phyloP scores from a whole-genome alignment of 1,140 invertebrate species.

The Ctenoplectra terminalis region DNA sequence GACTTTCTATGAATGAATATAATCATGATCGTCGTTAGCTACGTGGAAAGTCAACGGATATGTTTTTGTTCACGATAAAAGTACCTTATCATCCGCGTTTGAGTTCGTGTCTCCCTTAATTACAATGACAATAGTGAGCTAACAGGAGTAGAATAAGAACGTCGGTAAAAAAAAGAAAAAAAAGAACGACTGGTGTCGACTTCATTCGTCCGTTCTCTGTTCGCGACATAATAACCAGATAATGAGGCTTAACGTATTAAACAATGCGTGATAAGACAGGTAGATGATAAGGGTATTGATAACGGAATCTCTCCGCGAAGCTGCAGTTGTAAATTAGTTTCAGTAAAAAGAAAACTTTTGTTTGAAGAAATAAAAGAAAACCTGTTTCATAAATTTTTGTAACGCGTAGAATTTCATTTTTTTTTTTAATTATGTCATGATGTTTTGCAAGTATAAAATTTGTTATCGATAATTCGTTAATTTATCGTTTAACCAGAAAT shows the following conservation, averaged over 20 bases:
- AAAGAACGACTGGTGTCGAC: slow-evolving; percentile 19
- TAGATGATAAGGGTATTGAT: slow-evolving; percentile 52
- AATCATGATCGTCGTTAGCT: background rate
- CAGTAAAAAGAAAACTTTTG: background rate
- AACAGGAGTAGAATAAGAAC: slow-evolving; percentile 40
- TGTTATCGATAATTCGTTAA: too few species aligned
- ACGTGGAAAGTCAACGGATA: background rate
- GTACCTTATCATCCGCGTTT: slow-evolving; percentile 5
- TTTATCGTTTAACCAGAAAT: too few species aligned
- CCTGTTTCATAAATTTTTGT: too few species aligned
- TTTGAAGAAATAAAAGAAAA: background rate
- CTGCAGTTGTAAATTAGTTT: background rate
- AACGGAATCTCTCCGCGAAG: slow-evolving; percentile 41
- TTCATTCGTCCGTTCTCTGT: slow-evolving; percentile 36
- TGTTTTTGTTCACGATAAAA: slow-evolving; percentile 1
- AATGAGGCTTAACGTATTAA: slow-evolving; percentile 66
- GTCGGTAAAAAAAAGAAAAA: slow-evolving; percentile 34
- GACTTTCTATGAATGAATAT: background rate
- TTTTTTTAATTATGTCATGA: too few species aligned
- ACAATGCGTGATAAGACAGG: slow-evolving; percentile 59
- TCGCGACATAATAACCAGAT: slow-evolving; percentile 63
- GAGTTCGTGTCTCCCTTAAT: slow-evolving; percentile 41
- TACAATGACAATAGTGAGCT: slow-evolving; percentile 45
- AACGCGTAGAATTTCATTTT: too few species aligned
- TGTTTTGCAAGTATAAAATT: too few species aligned